phyloP scores from a whole-genome alignment of 2,797 vertebrate genomes.

The Microcaecilia unicolor region DNA sequence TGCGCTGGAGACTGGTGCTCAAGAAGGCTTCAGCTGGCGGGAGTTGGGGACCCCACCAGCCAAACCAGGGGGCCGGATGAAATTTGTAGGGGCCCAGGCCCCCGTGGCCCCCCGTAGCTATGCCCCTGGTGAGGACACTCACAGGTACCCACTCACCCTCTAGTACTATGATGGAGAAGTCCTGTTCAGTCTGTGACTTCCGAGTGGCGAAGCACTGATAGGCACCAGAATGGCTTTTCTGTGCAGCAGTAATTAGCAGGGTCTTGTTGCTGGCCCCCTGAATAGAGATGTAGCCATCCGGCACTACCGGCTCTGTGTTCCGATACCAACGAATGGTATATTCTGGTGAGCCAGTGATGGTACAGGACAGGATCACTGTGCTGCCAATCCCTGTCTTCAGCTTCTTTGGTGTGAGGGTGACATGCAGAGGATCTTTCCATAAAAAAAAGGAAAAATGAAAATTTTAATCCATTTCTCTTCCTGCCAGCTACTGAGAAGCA shows the following conservation, averaged over 20 bases:
- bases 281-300: constrained; percentile 90
- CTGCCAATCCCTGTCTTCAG: constrained; percentile 96
- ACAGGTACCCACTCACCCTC: constrained; percentile 75
- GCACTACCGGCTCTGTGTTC: constrained; percentile 82
- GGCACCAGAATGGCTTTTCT: constrained; percentile 93
- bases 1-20: too few species aligned
- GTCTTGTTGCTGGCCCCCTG: constrained; percentile 93
- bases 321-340: constrained; percentile 89
- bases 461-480: too few species aligned
- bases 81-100: too few species aligned
- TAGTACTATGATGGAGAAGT: constrained; percentile 88
- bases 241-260: constrained; percentile 86
- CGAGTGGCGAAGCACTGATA: constrained; percentile 95
- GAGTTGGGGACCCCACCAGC: too few species aligned
- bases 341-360: constrained; percentile 85
- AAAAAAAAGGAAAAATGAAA: too few species aligned
- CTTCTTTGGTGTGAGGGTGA: constrained; percentile 94
- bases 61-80: too few species aligned
- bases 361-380: constrained; percentile 90
- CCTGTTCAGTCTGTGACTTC: constrained; percentile 87
- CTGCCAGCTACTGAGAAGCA: too few species aligned
- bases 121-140: too few species aligned
- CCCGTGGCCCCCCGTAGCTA: too few species aligned
- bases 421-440: constrained; percentile 83
- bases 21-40: too few species aligned